Base-by-base conservation (phyloP, 2,797 vertebrate species). In the Apodemus agrarius region DNA sequence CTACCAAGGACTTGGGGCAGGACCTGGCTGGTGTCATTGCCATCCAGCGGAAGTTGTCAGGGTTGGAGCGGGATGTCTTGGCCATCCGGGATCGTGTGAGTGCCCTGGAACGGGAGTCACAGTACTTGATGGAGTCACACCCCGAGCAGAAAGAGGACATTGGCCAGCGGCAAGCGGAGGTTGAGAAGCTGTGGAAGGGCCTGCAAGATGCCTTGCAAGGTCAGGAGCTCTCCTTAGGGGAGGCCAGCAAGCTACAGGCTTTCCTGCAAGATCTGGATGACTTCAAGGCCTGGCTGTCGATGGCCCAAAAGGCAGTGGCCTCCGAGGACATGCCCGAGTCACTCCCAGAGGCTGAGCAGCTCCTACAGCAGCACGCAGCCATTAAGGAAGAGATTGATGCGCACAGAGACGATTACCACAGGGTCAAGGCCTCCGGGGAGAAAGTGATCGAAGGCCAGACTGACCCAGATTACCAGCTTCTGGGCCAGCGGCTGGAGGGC, bases 241-340 rank as follows among this genome's bases (percentile, higher is more conserved):
- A 99, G 98, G 99, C 99, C 59, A 99, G 99, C 98, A 99, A 99
- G 98, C 98, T 99, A n/a, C 99, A 99, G 98, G 99, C 98, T 96
- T 99, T 99, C 98, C 98, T 99, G 89, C 99, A 99, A 94, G 99
- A 99, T 95, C 99, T 99, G 98, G 99, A 99, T 65, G 99, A 99
- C 97, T 99, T 99, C 98, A 99, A 99, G 98, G 98, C 99, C 0
- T 99, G 99, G 99, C 99, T 99, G 0, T 99, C 99, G 22, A 98
- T 99, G 49, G 98, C 99, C 31, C 99, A 99, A 98, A 99, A 99
- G 98, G 98, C 99, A 0, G 99, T 99, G 95, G 99, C 99, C 0
- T 99, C 99, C 0, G 99, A 99, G 76, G 99, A 99, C 52, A 98
- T 99, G 97, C 99, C 99, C 0, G 98, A 98, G 1, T 99, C 99